Evolutionary conservation across 2,888 invertebrate species (phyloP).

Genomic region (Trilocha varians): DNA sequence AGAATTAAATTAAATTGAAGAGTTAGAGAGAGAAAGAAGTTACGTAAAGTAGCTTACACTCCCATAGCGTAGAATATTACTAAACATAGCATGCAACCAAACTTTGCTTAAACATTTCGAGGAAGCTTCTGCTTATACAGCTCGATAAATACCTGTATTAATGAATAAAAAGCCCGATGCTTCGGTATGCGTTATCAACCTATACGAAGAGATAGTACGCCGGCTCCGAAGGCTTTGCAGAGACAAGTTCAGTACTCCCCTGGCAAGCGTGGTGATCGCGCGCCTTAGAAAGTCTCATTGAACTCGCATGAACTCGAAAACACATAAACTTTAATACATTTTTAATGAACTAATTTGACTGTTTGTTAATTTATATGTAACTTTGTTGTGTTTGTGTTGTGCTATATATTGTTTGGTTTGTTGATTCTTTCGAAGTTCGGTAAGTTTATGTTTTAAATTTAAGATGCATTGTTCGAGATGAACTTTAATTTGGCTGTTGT

Average conservation of each 20-base stretch:
- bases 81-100: too few relatives aligned
- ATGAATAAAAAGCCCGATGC: constrained; percentile 31
- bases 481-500: too few relatives aligned
- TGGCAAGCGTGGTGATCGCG: constrained; percentile 39
- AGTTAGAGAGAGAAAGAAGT: too few relatives aligned
- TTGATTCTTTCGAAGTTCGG: neutral
- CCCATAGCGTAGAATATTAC: too few relatives aligned
- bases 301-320: constrained; percentile 31
- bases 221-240: constrained; percentile 21
- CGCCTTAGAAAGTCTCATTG: constrained; percentile 29
- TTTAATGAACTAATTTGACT: constrained; percentile 5
- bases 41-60: too few relatives aligned
- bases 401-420: neutral
- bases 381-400: neutral
- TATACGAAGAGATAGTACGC: constrained; percentile 53
- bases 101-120: too few relatives aligned
- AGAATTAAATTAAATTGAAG: too few relatives aligned
- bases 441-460: neutral
- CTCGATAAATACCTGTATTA: constrained; percentile 20
- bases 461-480: too few relatives aligned
- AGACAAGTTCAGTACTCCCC: constrained; percentile 39
- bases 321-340: constrained; percentile 8
- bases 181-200: constrained; percentile 56
- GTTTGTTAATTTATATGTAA: neutral
- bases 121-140: too few relatives aligned